A percentile compares a stretch with the other conserved stretches of the same genome.
These are phyloP conservation scores for Sebastes schlegelii DNA, from an alignment of 2,113 vertebrate genomes.

Conservation along the genomic window DNA sequence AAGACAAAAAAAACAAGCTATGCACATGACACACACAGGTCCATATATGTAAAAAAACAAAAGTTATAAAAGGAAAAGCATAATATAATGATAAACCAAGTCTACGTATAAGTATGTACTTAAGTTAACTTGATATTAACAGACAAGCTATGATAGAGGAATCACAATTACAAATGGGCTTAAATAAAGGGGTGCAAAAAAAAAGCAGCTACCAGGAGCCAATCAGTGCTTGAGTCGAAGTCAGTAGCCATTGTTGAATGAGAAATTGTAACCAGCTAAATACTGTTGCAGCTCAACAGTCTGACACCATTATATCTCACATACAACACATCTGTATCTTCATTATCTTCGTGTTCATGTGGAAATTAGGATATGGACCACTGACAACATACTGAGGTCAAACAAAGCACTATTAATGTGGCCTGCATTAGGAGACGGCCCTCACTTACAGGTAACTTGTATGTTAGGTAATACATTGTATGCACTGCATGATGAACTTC, in stretches of 20 bases:
- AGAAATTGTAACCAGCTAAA: conserved; percentile 27
- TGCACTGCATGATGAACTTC: conserved; percentile 12
- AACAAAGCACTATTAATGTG: conserved; percentile 39
- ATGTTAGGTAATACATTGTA: conserved; percentile 17
- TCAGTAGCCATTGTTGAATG: conserved; percentile 22
- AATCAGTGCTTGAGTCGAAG: conserved; percentile 39
- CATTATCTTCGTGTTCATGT: conserved; percentile 15
- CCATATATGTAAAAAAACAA: conserved; percentile 12
- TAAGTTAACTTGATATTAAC: not conserved
- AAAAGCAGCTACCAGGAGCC: conserved; percentile 11
- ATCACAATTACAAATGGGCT: conserved; percentile 11
- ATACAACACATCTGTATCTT: conserved; percentile 6
- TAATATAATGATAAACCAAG: conserved; percentile 14
- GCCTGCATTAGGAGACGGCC: conserved; percentile 44
- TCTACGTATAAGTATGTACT: not conserved
- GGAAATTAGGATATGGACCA: conserved; percentile 35
- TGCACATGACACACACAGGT: conserved; percentile 18
- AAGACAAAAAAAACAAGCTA: not conserved
- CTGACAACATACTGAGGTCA: conserved; percentile 35
- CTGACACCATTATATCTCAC: conserved; percentile 13
- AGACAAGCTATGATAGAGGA: not conserved
- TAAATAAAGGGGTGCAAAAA: conserved; percentile 52
- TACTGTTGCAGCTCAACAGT: conserved; percentile 13
- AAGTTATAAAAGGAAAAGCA: not conserved
- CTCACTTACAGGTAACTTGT: conserved; percentile 27